Base-by-base conservation (phyloP, 2,797 vertebrate species). In the Falco cherrug region DNA sequence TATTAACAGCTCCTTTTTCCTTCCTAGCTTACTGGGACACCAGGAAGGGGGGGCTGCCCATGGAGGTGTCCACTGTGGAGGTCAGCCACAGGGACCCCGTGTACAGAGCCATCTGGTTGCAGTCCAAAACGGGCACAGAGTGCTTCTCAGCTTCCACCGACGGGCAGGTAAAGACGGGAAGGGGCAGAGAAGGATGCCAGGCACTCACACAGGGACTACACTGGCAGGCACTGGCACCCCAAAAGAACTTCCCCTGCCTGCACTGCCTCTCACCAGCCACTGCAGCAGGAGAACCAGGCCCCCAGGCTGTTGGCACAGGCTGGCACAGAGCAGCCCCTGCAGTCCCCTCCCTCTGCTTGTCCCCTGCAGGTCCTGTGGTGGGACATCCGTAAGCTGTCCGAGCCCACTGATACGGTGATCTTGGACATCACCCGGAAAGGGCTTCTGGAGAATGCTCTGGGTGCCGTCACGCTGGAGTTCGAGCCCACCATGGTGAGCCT, bases 81-180 rank as follows among this genome's bases (percentile, higher is more conserved):
- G 94, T 98, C 91, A 98, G 99, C 95, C 99, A 99, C 98, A 97
- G 98, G 94, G 99, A 99, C 94, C 99, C 99, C 0, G 99, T 99
- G 90, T 99, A 99, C 3, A 99, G 99, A 90, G 97, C 98, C n/a
- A 98, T 98, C 97, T 99, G 99, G 99, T 94, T 99, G 70, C 99
- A 99, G 96, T 99, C 99, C 35, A 99, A 99, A 97, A 99, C 99
- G 0, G 99, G 99, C 93, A 99, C 98, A 0, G 99, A 99, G 41
- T 98, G 98, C 51, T 99, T 99, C 97, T 99, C 99, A 0, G 98
- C 99, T 10, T 99, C 99, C 91, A 99, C 99, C 0, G 99, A 99
- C 0, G 99, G 99, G 85, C 99, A 99, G 99, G 99, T 99, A 95
- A 92, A 26, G 43, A 43, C 14, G 61, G 63, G 48, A 78, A 29